Conservation (phyloP, 53 echinoderm and acorn worm genomes). For the Antedon mediterranea region DNA sequence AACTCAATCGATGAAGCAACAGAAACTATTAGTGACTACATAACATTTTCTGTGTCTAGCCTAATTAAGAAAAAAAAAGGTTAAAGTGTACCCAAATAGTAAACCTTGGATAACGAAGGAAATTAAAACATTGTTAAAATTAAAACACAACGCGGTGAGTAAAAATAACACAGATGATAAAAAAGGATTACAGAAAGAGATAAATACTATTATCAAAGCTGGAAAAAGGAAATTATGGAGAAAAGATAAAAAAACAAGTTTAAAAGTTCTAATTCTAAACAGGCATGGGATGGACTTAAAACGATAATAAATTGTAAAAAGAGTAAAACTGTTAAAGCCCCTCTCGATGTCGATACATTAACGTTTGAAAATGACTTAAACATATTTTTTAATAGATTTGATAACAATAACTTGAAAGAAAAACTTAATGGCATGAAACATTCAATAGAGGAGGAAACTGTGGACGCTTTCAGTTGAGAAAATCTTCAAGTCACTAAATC, state of each 20-base stretch:
- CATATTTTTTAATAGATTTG: constrained; percentile 11
- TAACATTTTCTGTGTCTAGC: too few species aligned
- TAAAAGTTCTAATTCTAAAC: background rate
- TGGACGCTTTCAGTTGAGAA: constrained; percentile 6
- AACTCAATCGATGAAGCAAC: too few species aligned
- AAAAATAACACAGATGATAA: background rate
- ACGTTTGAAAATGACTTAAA: constrained; percentile 10
- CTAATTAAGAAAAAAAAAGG: too few species aligned
- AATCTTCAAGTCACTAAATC: background rate
- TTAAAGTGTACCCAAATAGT: too few species aligned
- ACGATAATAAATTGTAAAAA: background rate
- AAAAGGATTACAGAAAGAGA: background rate
- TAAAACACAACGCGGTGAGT: background rate
- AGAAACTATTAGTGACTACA: too few species aligned
- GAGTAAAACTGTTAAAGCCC: constrained; percentile 2
- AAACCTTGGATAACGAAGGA: too few species aligned
- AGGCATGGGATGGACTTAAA: constrained; percentile 14
- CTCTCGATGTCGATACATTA: background rate
- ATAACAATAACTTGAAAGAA: too few species aligned
- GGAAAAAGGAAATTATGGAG: background rate
- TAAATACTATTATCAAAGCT: background rate
- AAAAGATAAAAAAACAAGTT: background rate
- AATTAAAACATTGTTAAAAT: too few species aligned
- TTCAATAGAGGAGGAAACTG: too few species aligned
- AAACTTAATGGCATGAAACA: too few species aligned